Evolutionary conservation across 2,797 vertebrate species (phyloP), one percentile per base, ranked within the genome.

Genomic region (Aulostomus chinensis): DNA sequence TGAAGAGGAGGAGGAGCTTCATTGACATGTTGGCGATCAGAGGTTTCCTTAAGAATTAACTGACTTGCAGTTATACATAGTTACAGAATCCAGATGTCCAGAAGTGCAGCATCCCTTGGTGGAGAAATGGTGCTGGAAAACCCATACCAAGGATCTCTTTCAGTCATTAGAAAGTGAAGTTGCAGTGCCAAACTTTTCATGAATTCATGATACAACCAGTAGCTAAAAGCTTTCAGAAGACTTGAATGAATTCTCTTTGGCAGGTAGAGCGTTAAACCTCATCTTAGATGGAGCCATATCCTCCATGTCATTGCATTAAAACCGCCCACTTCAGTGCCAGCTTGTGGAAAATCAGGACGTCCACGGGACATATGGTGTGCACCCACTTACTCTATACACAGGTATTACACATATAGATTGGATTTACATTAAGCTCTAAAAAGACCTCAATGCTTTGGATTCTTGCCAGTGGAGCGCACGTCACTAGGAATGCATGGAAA

Each of bases 271-370:
- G 18, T 69, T 46, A 21, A 54, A 63, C 20, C 4, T 59, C 31
- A 33, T 26, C 36, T 43, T 41, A 15, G 25, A 17, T 41, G 34
- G 41, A 32, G 7, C 20, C 49, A 45, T 4, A 78, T 76, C 72
- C 53, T 17, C 68, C 73, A 51, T 72, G 53, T 80, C 69, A 76
- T 66, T 71, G 24, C 48, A 54, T 87, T 84, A 67, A 76, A 60
- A 33, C 11, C 61, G 3, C 15, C 58, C 48, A 58, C 79, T 80
- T 73, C 55, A 76, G 0, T 20, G 38, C 5, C 78, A 80, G 81
- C 28, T 56, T 79, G 84, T 83, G 75, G 54, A 76, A 33, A 86
- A 87, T 87, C 51, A 5, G 50, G n/a, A 61, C 56, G 39, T 73
- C 39, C 34, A 15, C 46, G 35, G 51, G 60, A 81, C 84, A 84